These are phyloP conservation scores for Halictus quadricinctus DNA, from an alignment of 2,888 invertebrate species.

Conservation along the genomic window DNA sequence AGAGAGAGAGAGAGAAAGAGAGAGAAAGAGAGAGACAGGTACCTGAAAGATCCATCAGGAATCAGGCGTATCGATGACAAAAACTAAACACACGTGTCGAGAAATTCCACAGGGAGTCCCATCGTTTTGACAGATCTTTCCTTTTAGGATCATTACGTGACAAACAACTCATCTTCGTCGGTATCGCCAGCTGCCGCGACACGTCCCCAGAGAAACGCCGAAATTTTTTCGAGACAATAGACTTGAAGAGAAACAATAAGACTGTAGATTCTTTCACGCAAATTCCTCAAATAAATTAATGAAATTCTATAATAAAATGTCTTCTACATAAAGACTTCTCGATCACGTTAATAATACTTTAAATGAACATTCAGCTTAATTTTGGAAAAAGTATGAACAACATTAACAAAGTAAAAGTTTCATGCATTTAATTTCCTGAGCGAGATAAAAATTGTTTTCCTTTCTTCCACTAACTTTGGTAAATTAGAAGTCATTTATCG, in stretches of 20 bases:
- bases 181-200: slow-evolving; percentile 22
- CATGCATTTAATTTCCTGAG: too few relatives aligned
- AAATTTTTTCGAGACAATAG: slow-evolving; percentile 68
- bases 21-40: slow-evolving; percentile 37
- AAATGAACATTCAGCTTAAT: too few relatives aligned
- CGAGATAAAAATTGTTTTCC: too few relatives aligned
- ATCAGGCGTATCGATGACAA: slow-evolving; percentile 62
- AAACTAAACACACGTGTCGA: slow-evolving; percentile 53
- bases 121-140: slow-evolving; percentile 68
- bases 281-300: too few relatives aligned
- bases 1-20: background rate
- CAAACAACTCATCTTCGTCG: slow-evolving; percentile 36
- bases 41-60: slow-evolving; percentile 53
- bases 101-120: slow-evolving; percentile 18
- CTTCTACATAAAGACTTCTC: too few relatives aligned
- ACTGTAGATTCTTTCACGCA: too few relatives aligned
- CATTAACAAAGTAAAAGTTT: too few relatives aligned
- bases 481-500: too few relatives aligned
- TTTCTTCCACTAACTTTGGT: too few relatives aligned
- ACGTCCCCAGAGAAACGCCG: background rate
- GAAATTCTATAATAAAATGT: too few relatives aligned
- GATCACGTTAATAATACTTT: too few relatives aligned
- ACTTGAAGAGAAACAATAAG: background rate
- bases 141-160: slow-evolving; percentile 58
- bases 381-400: too few relatives aligned